Evolutionary conservation across 2,888 invertebrate genomes (phyloP), one percentile per base, ranked within the genome.

Genomic region (Drosophila affinis): DNA sequence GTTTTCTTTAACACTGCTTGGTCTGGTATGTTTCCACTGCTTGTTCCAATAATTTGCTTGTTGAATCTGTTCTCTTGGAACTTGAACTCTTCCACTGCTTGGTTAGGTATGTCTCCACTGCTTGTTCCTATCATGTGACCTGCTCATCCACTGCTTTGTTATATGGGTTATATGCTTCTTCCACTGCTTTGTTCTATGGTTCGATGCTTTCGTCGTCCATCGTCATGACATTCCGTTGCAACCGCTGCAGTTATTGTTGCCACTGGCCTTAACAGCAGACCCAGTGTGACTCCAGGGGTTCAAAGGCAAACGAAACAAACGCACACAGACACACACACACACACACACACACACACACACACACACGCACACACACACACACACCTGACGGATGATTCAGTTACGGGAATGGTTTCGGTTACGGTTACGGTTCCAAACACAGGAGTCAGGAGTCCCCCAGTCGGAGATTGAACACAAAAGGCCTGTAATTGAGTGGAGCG

Each of bases 401-500:
- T 73, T 72, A 73, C 73, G 79, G 61, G 65, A 62, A 68, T 68
- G 82, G 88, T 79, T 79, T 85, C 84, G 74, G 54, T 53, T 55
- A 53, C 51, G 51, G 44, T 45, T 47, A 18, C n/a, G 52, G 53
- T 17, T 10, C 45, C 55, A 17, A 61, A 29, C 54, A 32, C 52
- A 52, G 32, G 39, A 34, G 67, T 45, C 12, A 9, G 12, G 24
- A 32, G 44, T 34, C 44, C 24, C 54, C 24, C 54, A 49, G 74
- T 68, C 70, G 62, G 76, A 73, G 76, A 69, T 71, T 62, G 69
- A 64, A 69, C 73, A 87, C 86, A 82, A 85, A 82, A 73, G 82
- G 65, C 79, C 75, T 85, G 79, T 85, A 83, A 87, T 87, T 81
- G 86, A 83, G 88, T 79, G 82, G 71, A 68, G 75, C 79, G 71